phyloP scores from a whole-genome alignment of 1,140 invertebrate species.

The Achroia grisella region DNA sequence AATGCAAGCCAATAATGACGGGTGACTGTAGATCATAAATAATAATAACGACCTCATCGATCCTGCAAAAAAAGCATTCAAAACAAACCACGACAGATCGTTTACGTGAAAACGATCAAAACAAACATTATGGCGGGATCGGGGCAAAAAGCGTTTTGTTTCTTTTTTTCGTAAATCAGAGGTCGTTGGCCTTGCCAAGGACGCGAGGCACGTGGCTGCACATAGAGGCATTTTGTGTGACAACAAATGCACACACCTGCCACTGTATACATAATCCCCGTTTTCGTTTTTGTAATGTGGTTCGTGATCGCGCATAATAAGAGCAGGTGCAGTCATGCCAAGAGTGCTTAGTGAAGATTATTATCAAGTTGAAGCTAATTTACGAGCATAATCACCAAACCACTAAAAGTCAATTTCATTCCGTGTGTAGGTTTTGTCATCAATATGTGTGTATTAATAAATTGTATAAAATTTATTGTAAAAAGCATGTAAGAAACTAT shows the following conservation, averaged over 20 bases:
- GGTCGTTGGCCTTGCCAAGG: conserved; percentile 61
- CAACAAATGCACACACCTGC: conserved; percentile 33
- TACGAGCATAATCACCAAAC: too few relatives aligned
- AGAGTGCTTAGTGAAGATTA: too few relatives aligned
- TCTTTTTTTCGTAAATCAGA: conserved; percentile 48
- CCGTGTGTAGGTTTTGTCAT: too few relatives aligned
- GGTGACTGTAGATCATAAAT: conserved; percentile 20
- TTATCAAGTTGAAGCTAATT: too few relatives aligned
- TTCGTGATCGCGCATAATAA: neutral
- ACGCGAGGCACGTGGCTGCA: conserved; percentile 55
- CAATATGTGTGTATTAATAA: too few relatives aligned
- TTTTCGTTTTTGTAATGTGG: conserved; percentile 6
- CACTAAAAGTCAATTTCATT: too few relatives aligned
- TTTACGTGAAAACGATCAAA: conserved; percentile 66
- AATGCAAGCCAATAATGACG: conserved; percentile 1
- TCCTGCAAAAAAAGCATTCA: conserved; percentile 33
- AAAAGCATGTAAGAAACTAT: too few relatives aligned
- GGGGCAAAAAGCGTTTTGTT: conserved; percentile 50
- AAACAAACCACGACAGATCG: conserved; percentile 39
- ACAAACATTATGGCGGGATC: conserved; percentile 52
- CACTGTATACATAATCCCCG: conserved; percentile 8
- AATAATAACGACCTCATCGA: conserved; percentile 38
- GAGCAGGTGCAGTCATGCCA: neutral
- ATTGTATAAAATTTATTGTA: too few relatives aligned
- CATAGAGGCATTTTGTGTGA: conserved; percentile 42